Evolutionary conservation across 2,888 invertebrate genomes (phyloP).

Genomic region (Stenodera caucasica): DNA sequence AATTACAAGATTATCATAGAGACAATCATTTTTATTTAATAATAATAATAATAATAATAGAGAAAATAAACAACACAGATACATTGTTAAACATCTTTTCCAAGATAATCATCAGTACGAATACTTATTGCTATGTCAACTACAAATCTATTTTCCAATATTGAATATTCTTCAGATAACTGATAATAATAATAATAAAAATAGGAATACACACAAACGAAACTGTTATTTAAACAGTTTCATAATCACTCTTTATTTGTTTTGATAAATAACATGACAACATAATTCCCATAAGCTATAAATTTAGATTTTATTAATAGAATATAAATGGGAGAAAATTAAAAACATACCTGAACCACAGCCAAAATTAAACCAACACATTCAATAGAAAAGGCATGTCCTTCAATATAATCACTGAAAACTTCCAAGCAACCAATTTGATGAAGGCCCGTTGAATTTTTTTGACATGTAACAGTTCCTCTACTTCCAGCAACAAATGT

Average conservation of each 20-base stretch:
- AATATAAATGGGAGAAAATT: constrained; percentile 2
- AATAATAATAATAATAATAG: neutral
- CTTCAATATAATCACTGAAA: constrained; percentile 66
- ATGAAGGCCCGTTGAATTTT: constrained; percentile 47
- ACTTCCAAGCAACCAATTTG: constrained; percentile 65
- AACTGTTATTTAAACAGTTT: constrained; percentile 41
- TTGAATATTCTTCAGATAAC: neutral
- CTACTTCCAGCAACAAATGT: constrained; percentile 55
- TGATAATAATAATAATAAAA: neutral
- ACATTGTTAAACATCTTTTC: neutral
- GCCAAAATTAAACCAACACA: constrained; percentile 82
- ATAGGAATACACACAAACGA: neutral
- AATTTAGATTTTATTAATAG: constrained; percentile 34
- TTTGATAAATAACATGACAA: constrained; percentile 91
- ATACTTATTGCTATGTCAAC: neutral
- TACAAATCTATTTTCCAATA: neutral
- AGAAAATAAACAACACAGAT: neutral
- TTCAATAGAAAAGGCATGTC: constrained; percentile 73
- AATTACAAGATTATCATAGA: too few species aligned
- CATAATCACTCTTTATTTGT: constrained; percentile 68
- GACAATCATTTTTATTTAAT: too few species aligned
- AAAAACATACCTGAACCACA: constrained; percentile 72
- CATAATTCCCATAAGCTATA: constrained; percentile 81
- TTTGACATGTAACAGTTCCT: constrained; percentile 51
- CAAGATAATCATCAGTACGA: neutral